A percentile compares a stretch with the other conserved stretches of the same genome.
Conservation (phyloP, 2,888 invertebrate species). For the Tholera decimalis region DNA sequence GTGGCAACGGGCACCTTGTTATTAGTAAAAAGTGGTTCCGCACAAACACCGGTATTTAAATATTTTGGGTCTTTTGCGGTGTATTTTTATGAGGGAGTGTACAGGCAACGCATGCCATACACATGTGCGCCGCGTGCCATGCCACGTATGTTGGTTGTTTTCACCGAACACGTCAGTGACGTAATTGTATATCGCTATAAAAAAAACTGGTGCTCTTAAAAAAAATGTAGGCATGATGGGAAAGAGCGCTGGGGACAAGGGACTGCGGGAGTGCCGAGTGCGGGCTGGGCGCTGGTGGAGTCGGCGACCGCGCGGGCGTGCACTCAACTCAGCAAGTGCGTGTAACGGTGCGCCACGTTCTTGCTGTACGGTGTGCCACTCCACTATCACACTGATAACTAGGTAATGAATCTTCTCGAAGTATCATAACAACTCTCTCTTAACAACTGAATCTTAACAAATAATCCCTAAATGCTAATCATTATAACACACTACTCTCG, state of each 20-base stretch:
- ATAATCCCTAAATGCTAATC: neutral
- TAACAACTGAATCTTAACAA: neutral
- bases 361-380: slow-evolving; percentile 76
- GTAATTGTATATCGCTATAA: slow-evolving; percentile 33
- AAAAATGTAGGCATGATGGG: slow-evolving; percentile 29
- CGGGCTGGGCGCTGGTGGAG: slow-evolving; percentile 63
- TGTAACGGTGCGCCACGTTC: slow-evolving; percentile 85
- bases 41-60: slow-evolving; percentile 79
- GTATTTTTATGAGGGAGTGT: slow-evolving; percentile 71
- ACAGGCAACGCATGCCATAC: slow-evolving; percentile 68
- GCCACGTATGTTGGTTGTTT: slow-evolving; percentile 46
- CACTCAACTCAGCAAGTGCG: slow-evolving; percentile 88
- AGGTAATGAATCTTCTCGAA: slow-evolving; percentile 43
- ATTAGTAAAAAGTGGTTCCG: slow-evolving; percentile 84
- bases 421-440: too few species aligned
- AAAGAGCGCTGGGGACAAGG: slow-evolving; percentile 68
- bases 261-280: slow-evolving; percentile 38
- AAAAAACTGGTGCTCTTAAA: slow-evolving; percentile 14
- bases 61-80: slow-evolving; percentile 78
- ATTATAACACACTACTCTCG: too few species aligned
- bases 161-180: slow-evolving; percentile 35
- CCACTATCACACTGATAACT: slow-evolving; percentile 68
- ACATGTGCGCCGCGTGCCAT: slow-evolving; percentile 75
- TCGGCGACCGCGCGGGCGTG: slow-evolving; percentile 89
- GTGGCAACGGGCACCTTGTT: slow-evolving; percentile 80